Evolutionary conservation across 2,797 vertebrate genomes (phyloP).

Genomic region (Mormyrops attenuatus): DNA sequence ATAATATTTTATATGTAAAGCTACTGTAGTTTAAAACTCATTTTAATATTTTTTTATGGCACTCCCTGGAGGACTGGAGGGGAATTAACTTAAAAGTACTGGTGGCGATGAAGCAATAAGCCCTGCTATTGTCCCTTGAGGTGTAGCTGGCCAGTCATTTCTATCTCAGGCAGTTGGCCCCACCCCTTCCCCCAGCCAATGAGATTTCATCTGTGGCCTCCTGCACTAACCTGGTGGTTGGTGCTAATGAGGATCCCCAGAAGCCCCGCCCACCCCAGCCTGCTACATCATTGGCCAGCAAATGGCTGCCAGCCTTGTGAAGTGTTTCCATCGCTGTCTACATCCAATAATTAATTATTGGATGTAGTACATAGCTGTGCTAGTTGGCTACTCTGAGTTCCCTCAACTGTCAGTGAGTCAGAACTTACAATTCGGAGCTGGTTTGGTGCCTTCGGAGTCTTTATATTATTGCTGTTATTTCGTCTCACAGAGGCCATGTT

Average conservation of each 20-base stretch:
- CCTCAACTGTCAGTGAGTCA: neutral
- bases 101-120: neutral
- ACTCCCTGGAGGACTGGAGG: neutral
- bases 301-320: neutral
- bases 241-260: conserved; percentile 12
- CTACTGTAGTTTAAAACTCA: neutral
- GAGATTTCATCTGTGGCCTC: neutral
- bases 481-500: neutral
- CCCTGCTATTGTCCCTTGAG: neutral
- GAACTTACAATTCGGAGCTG: neutral
- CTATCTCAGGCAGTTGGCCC: neutral
- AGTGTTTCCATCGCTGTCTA: neutral
- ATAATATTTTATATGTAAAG: neutral
- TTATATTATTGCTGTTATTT: neutral
- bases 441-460: neutral
- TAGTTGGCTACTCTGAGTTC: neutral
- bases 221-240: neutral
- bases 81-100: neutral
- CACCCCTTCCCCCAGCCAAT: neutral
- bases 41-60: neutral
- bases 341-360: neutral
- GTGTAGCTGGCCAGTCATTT: neutral
- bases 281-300: neutral
- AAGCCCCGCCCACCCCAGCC: neutral
- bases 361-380: neutral